phyloP scores from a whole-genome alignment of 2,888 invertebrate species.

The Ormyrus labotus region DNA sequence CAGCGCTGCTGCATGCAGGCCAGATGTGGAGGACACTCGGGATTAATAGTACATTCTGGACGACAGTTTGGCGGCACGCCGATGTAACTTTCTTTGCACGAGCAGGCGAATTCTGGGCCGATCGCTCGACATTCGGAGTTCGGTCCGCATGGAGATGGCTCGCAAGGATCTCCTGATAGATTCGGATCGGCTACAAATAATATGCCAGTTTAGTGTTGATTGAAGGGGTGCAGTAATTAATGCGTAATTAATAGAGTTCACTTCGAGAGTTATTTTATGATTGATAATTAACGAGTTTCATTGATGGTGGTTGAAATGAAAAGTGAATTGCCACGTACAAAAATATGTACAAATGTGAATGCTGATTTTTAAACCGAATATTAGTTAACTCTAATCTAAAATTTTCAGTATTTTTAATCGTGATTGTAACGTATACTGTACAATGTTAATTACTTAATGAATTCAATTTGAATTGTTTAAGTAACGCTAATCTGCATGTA shows the following conservation, averaged over 20 bases:
- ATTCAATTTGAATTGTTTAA: slow-evolving; percentile 12
- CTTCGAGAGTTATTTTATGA: not conserved
- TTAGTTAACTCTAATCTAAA: slow-evolving; percentile 29
- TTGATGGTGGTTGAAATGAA: slow-evolving; percentile 1
- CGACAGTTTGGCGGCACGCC: slow-evolving; percentile 79
- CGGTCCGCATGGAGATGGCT: slow-evolving; percentile 79
- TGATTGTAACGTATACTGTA: slow-evolving; percentile 23
- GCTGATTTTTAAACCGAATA: not conserved
- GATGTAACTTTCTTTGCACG: slow-evolving; percentile 78
- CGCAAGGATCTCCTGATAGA: slow-evolving; percentile 75
- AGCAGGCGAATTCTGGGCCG: slow-evolving; percentile 78
- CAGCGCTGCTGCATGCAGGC: slow-evolving; percentile 81
- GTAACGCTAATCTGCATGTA: slow-evolving; percentile 1
- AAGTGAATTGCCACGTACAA: too few relatives aligned
- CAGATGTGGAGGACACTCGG: slow-evolving; percentile 78
- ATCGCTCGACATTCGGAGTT: slow-evolving; percentile 79
- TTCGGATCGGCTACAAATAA: slow-evolving; percentile 55
- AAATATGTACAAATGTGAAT: slow-evolving; percentile 43
- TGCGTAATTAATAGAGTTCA: not conserved
- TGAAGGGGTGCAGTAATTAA: too few relatives aligned
- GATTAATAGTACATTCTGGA: slow-evolving; percentile 80
- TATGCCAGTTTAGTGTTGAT: slow-evolving; percentile 52
- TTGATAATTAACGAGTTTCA: slow-evolving; percentile 2
- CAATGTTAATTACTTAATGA: slow-evolving; percentile 31
- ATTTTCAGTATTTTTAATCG: slow-evolving; percentile 43